Evolutionary conservation across 2,797 vertebrate species (phyloP), one percentile per base, ranked within the genome.

Genomic region (Darevskia mixta): DNA sequence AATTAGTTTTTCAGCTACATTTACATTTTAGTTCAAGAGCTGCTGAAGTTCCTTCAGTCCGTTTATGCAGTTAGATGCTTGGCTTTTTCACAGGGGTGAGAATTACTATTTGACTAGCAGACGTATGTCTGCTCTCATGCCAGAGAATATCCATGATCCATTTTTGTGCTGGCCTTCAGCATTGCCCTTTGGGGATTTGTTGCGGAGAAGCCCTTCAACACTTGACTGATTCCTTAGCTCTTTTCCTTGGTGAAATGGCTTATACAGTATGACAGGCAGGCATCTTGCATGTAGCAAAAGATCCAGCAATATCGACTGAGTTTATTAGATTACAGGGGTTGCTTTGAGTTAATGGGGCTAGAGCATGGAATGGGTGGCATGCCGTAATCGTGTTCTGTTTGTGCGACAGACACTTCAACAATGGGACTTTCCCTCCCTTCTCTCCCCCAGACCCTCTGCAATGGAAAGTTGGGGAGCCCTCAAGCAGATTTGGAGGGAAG

Each of bases 111-210:
- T 0, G 3, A 90, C 38, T 85, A 86, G 55, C n/a, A 94, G 89
- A 90, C 91, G 77, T 82, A 55, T 64, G 81, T 18, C 79, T 88
- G 72, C 79, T 80, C 90, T 92, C 66, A 90, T 91, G 61, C 85
- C 32, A 41, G 17, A 80, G 15, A 86, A 27, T 91, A 83, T 91
- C 93, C 76, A 73, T 20, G 17, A 79, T 83, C 83, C 35, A 29
- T 88, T 94, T 87, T 66, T 1, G 0, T 87, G n/a, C 8, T 20
- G 4, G 66, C 79, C 41, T 85, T 88, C 72, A 85, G 45, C 35
- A 0, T 0, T 86, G 84, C 4, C 45, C 72, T 83, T 83, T 32
- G 43, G 55, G 84, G 23, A 82, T 0, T 0, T 41, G 5, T 43
- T 73, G 64, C n/a, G 61, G 13, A 11, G 0, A 86, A 83, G 79